Evolutionary conservation across 2,797 vertebrate species (phyloP), one percentile per base, ranked within the genome.

Genomic region (Etheostoma perlongum): DNA sequence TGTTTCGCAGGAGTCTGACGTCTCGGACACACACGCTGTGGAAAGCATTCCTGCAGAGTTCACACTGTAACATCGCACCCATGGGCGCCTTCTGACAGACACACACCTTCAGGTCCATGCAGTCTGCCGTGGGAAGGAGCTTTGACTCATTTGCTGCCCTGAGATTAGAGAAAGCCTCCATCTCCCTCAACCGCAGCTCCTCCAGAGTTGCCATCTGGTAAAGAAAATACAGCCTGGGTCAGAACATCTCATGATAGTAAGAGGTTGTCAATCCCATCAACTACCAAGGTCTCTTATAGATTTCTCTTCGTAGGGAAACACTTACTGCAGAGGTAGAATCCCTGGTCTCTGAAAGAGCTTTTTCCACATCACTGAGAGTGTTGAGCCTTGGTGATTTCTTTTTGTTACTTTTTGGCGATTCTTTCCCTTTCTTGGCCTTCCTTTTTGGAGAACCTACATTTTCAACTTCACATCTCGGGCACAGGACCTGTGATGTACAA

Each of bases 41-140:
- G 93, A 99, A 99, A 55, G 97, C 96, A 6, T 96, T 96, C 67
- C 97, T 92, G 94, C 98, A 99, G 75, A 99, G 97, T 85, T 99
- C 97, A 73, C 98, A 99, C 83, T 98, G 98, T 46, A 98, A 91
- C 98, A 99, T 99, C 0, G 98, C 96, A 0, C 96, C 96, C 14
- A 95, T 95, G 4, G 97, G 97, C 73, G 86, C 93, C 93, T 96
- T 96, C 94, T 97, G 97, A 89, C 98, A 99, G 51, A 98, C 79
- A 4, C 98, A 99, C 83, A 99, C 96, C 85, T 93, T 96, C 68
- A 96, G 90, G 74, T 97, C 96, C 30, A 83, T 61, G 11, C 95
- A 96, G 81, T 96, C 96, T 2, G 94, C 94, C 0, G 95, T 87
- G 0, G 96, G 95, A 58, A 97, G 93, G 80, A 95, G 95, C 88